Percentiles rank a stretch among this genome's conserved stretches.
Evolutionary conservation across 2,113 vertebrate species (phyloP).

Genomic region (Neotragus moschatus): DNA sequence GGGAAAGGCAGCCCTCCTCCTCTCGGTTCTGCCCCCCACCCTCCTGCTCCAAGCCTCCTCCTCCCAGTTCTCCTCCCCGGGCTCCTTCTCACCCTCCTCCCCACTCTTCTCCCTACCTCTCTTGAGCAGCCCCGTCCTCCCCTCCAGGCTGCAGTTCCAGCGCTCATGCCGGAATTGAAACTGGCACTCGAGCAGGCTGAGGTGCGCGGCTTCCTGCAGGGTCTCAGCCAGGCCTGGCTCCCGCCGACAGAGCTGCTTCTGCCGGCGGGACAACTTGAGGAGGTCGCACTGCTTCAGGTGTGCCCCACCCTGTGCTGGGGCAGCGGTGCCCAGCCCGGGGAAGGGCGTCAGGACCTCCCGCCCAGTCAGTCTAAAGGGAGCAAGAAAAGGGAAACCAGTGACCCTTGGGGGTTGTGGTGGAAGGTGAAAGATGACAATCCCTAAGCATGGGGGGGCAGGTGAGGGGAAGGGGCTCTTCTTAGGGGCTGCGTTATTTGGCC

Average conservation of each 20-base stretch:
- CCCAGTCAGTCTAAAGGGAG: constrained; percentile 87
- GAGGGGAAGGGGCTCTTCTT: neutral
- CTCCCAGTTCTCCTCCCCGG: no score
- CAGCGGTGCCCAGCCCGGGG: constrained; percentile 79
- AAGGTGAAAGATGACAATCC: no score
- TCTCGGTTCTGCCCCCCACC: neutral
- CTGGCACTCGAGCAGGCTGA: constrained; percentile 94
- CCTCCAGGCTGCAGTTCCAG: constrained; percentile 99
- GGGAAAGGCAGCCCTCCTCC: neutral
- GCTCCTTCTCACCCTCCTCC: neutral
- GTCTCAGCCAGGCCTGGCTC: constrained; percentile 96
- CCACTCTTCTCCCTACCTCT: constrained; percentile 84
- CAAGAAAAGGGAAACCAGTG: neutral
- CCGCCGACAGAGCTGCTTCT: constrained; percentile 93
- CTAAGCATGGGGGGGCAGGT: neutral
- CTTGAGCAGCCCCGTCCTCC: constrained; percentile 92
- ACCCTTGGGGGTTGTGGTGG: accelerated
- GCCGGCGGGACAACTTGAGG: constrained; percentile 90
- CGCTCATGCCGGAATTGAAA: constrained; percentile 95
- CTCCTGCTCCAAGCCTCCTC: neutral
- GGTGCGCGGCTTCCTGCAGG: constrained; percentile 90
- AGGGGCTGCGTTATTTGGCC: neutral
- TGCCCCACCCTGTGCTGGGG: constrained; percentile 81
- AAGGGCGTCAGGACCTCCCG: constrained; percentile 92
- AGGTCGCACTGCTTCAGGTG: constrained; percentile 96